A percentile compares a stretch with the other conserved stretches of the same genome.
Evolutionary conservation across 2,888 invertebrate genomes (phyloP).

Genomic region (Pseudococcus jackbeardsleyi): DNA sequence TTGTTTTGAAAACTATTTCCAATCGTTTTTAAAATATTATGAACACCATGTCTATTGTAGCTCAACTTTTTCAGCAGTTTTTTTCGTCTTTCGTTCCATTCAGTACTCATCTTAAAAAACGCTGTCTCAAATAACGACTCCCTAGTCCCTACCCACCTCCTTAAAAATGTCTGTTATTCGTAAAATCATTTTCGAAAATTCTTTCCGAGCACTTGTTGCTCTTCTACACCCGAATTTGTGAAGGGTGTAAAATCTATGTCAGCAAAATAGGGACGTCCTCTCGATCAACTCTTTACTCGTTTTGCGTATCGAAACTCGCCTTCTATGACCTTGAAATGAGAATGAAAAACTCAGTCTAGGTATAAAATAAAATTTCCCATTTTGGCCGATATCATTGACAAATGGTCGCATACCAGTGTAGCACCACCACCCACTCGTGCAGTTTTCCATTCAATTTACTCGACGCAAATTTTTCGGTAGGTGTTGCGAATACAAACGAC

Average conservation of each 20-base stretch:
- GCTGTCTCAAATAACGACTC: too few species aligned
- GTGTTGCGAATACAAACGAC: not conserved
- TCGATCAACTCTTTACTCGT: not conserved
- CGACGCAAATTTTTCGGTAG: conserved; percentile 36
- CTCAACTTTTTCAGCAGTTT: too few species aligned
- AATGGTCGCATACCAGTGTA: not conserved
- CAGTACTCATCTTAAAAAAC: too few species aligned
- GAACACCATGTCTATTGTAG: too few species aligned
- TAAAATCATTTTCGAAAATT: too few species aligned
- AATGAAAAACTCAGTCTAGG: not conserved
- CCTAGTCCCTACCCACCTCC: too few species aligned
- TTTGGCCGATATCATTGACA: conserved; percentile 10
- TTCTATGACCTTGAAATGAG: not conserved
- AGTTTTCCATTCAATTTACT: conserved; percentile 30
- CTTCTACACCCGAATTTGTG: not conserved
- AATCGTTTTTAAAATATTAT: too few species aligned
- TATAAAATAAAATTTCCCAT: not conserved
- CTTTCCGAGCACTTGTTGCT: conserved; percentile 10
- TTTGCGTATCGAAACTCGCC: not conserved
- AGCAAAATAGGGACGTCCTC: not conserved
- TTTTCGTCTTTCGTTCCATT: too few species aligned
- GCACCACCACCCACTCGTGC: conserved; percentile 9
- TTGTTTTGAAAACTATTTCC: too few species aligned
- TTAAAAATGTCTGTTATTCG: too few species aligned
- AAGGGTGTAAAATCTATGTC: too few species aligned